phyloP scores from a whole-genome alignment of 1,140 invertebrate species.

The Drosophila ercepeae region DNA sequence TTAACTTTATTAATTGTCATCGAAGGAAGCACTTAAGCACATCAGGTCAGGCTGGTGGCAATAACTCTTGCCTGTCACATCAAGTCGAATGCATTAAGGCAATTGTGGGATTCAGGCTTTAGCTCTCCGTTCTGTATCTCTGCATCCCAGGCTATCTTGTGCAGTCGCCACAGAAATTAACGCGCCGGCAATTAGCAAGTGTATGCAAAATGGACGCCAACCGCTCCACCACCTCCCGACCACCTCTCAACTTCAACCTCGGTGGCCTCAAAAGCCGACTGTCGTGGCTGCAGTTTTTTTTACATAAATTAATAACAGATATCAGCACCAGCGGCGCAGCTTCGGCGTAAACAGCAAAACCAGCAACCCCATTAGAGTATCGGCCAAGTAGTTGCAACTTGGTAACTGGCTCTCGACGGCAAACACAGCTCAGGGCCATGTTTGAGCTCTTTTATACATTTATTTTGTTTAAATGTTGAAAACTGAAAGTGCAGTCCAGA shows the following conservation, averaged over 20 bases:
- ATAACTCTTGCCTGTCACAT: conserved; percentile 56
- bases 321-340: conserved; percentile 43
- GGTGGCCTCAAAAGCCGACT: conserved; percentile 59
- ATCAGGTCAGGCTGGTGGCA: conserved; percentile 36
- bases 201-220: conserved; percentile 70
- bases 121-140: conserved; percentile 15
- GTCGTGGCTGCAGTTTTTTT: conserved; percentile 59
- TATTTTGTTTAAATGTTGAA: conserved; percentile 47
- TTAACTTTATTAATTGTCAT: conserved; percentile 81
- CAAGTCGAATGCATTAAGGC: conserved; percentile 70
- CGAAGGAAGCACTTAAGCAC: conserved; percentile 60
- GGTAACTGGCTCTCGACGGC: conserved; percentile 43
- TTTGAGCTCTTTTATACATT: conserved; percentile 45
- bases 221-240: background rate
- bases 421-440: conserved; percentile 78
- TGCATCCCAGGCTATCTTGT: conserved; percentile 37
- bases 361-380: conserved; percentile 52
- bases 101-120: conserved; percentile 20
- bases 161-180: conserved; percentile 79
- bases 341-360: conserved; percentile 1
- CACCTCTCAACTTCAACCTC: conserved; percentile 17
- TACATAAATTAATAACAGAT: conserved; percentile 83
- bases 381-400: background rate
- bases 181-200: conserved; percentile 79
- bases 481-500: conserved; percentile 39